phyloP scores from a whole-genome alignment of 2,888 invertebrate genomes.

The Crossocerus cetratus region DNA sequence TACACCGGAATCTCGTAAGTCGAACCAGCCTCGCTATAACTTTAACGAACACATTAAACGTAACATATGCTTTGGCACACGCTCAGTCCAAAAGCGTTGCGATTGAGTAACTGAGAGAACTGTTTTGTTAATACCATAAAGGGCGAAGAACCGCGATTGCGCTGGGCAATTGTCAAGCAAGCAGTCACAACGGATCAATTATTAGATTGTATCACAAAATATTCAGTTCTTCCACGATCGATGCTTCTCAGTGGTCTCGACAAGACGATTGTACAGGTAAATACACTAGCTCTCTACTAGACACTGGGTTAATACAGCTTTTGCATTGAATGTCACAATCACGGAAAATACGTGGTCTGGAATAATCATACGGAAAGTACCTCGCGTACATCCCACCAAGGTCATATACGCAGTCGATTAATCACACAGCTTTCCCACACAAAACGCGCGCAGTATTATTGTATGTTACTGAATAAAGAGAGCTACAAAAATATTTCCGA shows the following conservation, averaged over 20 bases:
- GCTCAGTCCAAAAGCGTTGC: background rate
- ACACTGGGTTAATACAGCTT: constrained; percentile 10
- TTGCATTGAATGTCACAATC: background rate
- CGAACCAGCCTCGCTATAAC: background rate
- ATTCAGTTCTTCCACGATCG: constrained; percentile 30
- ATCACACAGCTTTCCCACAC: too few species aligned
- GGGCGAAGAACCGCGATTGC: background rate
- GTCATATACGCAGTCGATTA: too few species aligned
- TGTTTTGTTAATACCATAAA: background rate
- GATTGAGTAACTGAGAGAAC: background rate
- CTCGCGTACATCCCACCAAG: too few species aligned
- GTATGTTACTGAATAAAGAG: background rate
- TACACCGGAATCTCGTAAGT: background rate
- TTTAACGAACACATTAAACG: constrained; percentile 2
- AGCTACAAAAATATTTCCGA: background rate
- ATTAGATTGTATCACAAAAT: constrained; percentile 41
- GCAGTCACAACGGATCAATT: constrained; percentile 6
- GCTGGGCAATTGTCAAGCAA: background rate
- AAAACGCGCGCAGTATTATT: too few species aligned
- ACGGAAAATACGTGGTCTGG: background rate
- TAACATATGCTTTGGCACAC: constrained; percentile 12
- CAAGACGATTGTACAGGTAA: background rate
- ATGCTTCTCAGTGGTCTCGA: background rate
- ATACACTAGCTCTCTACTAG: constrained; percentile 14
- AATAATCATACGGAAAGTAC: too few species aligned